Evolutionary conservation across 2,888 invertebrate genomes (phyloP), one percentile per base, ranked within the genome.

Genomic region (Drosophila tripunctata): DNA sequence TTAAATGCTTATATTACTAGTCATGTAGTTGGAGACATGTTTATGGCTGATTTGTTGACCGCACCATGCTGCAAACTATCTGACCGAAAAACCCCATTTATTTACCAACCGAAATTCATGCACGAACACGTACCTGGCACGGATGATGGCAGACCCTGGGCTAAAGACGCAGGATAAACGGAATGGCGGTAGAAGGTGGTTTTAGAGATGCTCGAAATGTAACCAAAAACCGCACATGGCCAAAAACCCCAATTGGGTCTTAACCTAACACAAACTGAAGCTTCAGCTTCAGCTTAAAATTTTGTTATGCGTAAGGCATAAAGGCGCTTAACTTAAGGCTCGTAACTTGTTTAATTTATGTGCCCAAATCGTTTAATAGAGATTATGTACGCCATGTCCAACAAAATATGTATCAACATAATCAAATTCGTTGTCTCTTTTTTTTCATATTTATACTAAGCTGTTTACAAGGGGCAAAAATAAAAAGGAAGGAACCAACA

Each of bases 351-450:
- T 68, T 87, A 77, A 88, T 82, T 87, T 87, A 88, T 84, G 78
- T 68, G 85, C 82, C 78, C 66, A 77, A 82, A 82, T 87, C 88
- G 85, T 82, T 88, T 88, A 88, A 88, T 87, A 77, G 84, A 80
- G 87, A 88, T 88, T 88, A 83, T 63, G 81, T 80, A 55, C 82
- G 81, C 78, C 65, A 80, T 84, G 85, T 84, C 67, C 61, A 21
- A 22, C 50, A 50, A 41, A 55, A 56, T 55, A 63, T 65, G 43
- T 57, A 68, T 76, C 31, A 35, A 86, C 79, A 87, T 85, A 80
- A 75, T 82, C 80, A 85, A 87, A 82, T 82, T n/a, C n/a, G n/a
- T n/a, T 60, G 62, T 63, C 30, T 36, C 77, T 77, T 77, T 62
- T 82, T 68, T 38, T n/a, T n/a, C 57, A 52, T 64, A 41, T 52